phyloP scores from a whole-genome alignment of 1,140 invertebrate species.

The Subanguina moxae region DNA sequence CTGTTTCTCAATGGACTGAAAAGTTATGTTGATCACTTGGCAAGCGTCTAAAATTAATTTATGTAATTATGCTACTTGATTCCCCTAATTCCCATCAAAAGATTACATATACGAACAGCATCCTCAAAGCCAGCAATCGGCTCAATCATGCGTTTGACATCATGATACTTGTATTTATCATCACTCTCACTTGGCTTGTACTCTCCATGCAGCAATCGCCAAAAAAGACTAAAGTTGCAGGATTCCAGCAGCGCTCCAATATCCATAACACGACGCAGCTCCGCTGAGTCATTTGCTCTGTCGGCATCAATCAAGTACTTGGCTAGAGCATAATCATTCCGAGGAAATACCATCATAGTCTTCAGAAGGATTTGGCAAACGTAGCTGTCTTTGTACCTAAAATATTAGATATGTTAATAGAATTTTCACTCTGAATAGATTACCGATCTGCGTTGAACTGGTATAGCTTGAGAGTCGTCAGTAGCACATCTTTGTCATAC shows the following conservation, averaged over 20 bases:
- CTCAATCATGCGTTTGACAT: constrained; percentile 55
- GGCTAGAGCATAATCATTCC: constrained; percentile 55
- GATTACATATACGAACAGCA: constrained; percentile 81
- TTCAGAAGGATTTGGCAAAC: constrained; percentile 52
- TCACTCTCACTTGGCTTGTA: constrained; percentile 47
- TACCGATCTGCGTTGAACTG: constrained; percentile 52
- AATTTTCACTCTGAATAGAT: not conserved
- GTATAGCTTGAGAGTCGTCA: constrained; percentile 57
- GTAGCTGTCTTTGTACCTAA: constrained; percentile 53
- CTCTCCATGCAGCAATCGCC: constrained; percentile 71
- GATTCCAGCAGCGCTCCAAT: constrained; percentile 52
- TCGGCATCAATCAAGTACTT: constrained; percentile 56
- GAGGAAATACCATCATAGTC: constrained; percentile 56
- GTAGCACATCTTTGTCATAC: constrained; percentile 57
- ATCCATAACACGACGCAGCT: constrained; percentile 49
- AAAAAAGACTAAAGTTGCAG: constrained; percentile 55
- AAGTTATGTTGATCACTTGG: constrained; percentile 91
- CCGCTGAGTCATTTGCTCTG: constrained; percentile 45
- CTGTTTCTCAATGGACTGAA: constrained; percentile 82
- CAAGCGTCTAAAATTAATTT: constrained; percentile 71
- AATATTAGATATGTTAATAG: constrained; percentile 22
- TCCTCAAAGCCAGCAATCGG: constrained; percentile 82
- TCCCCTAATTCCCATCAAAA: no score
- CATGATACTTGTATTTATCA: constrained; percentile 56
- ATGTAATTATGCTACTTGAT: not conserved